phyloP scores from a whole-genome alignment of 2,888 invertebrate species.

The Eupithecia inturbata region DNA sequence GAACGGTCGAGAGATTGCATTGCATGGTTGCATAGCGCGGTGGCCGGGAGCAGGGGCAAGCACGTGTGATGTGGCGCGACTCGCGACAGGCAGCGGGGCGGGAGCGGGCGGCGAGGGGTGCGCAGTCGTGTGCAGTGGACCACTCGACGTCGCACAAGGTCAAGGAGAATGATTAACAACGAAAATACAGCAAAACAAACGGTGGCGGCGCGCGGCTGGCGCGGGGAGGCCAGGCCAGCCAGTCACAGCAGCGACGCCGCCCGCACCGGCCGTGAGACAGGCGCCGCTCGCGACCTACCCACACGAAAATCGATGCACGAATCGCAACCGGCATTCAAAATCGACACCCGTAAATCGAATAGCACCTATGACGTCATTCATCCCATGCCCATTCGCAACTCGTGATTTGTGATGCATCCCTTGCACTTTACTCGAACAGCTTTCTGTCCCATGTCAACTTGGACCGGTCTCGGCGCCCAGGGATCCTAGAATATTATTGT shows the following conservation, averaged over 20 bases:
- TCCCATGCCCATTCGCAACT: conserved; percentile 61
- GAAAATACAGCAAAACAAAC: conserved; percentile 85
- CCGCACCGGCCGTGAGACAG: conserved; percentile 71
- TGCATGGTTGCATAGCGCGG: conserved; percentile 49
- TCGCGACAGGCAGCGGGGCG: conserved; percentile 71
- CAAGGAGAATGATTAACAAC: conserved; percentile 85
- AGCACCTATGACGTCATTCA: conserved; percentile 62
- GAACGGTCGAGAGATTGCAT: conserved; percentile 42
- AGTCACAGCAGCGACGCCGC: conserved; percentile 80
- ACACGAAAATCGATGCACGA: conserved; percentile 82
- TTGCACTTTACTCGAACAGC: conserved; percentile 53
- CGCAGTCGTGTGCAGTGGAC: conserved; percentile 83
- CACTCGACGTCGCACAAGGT: conserved; percentile 84
- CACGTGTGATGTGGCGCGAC: conserved; percentile 78
- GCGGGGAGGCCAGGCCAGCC: conserved; percentile 75
- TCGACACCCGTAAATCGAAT: conserved; percentile 68
- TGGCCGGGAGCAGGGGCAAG: conserved; percentile 52
- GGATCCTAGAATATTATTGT: conserved; percentile 48
- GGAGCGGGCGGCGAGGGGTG: conserved; percentile 70
- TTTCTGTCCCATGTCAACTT: conserved; percentile 51
- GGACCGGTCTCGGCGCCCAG: conserved; percentile 53
- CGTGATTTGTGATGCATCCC: conserved; percentile 65
- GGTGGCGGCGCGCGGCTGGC: conserved; percentile 72
- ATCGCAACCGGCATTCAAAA: conserved; percentile 74
- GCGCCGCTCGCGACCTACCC: conserved; percentile 73